A percentile compares a stretch with the other conserved stretches of the same genome.
Evolutionary conservation across 2,113 vertebrate species (phyloP).

Genomic region (Empidonax alnorum): DNA sequence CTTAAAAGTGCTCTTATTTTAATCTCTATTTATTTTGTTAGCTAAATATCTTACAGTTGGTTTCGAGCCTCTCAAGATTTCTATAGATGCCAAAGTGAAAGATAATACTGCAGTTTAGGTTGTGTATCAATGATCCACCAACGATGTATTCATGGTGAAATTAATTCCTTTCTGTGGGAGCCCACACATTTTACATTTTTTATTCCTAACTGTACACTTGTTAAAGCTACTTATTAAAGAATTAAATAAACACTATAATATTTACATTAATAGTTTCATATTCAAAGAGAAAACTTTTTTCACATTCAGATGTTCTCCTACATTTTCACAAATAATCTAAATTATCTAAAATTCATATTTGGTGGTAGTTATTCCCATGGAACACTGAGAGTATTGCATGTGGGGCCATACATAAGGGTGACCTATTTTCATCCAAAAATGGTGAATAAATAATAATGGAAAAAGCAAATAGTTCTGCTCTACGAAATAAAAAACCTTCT

Average conservation of each 20-base stretch:
- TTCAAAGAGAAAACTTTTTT: neutral
- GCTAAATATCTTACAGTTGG: neutral
- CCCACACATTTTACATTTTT: neutral
- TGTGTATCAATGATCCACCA: neutral
- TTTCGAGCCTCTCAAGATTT: neutral
- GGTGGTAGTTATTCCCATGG: neutral
- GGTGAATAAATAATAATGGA: neutral
- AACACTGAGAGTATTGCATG: neutral
- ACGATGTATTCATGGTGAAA: neutral
- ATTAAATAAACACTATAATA: neutral
- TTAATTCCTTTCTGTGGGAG: neutral
- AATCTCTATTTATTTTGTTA: neutral
- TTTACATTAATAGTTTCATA: neutral
- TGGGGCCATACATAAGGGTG: neutral
- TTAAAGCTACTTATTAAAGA: neutral
- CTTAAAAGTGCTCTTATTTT: neutral
- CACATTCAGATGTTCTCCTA: neutral
- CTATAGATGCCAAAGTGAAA: neutral
- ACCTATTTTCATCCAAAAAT: neutral
- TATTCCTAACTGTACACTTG: neutral
- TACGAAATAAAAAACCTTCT: neutral
- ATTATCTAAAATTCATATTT: neutral
- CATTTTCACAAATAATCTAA: neutral
- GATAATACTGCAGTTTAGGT: neutral
- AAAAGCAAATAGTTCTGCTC: neutral